Conservation (phyloP, 2,113 vertebrate genomes). For the Alethe diademata region DNA sequence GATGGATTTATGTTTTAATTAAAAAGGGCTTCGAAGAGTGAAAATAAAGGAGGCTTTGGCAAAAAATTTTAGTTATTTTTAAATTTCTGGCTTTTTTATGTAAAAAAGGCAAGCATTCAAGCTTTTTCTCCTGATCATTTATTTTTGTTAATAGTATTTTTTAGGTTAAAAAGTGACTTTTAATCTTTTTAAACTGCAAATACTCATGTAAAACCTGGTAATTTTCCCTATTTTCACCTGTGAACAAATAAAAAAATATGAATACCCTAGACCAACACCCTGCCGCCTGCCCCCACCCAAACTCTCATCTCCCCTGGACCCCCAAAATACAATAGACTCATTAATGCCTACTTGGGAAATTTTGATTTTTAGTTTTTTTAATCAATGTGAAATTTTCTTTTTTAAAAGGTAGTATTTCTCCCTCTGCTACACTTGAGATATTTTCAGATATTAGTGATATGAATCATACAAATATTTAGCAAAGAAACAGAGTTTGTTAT, state of each 20-base stretch:
- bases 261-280: not conserved
- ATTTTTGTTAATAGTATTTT: not conserved
- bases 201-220: not conserved
- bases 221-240: not conserved
- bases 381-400: not conserved
- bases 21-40: not conserved
- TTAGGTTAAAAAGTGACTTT: not conserved
- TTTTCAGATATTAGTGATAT: not conserved
- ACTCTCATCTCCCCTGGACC: no score
- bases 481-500: not conserved
- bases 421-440: not conserved
- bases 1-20: constrained; percentile 14
- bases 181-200: not conserved
- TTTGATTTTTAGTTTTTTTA: not conserved
- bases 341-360: not conserved
- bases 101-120: not conserved
- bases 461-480: not conserved
- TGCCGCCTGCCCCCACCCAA: not conserved
- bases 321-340: not conserved
- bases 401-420: not conserved
- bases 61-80: not conserved
- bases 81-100: not conserved
- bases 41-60: not conserved
- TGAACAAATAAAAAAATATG: not conserved
- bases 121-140: not conserved